Base-by-base conservation (phyloP, 2,888 invertebrate species). In the Marronus borbonicus region DNA sequence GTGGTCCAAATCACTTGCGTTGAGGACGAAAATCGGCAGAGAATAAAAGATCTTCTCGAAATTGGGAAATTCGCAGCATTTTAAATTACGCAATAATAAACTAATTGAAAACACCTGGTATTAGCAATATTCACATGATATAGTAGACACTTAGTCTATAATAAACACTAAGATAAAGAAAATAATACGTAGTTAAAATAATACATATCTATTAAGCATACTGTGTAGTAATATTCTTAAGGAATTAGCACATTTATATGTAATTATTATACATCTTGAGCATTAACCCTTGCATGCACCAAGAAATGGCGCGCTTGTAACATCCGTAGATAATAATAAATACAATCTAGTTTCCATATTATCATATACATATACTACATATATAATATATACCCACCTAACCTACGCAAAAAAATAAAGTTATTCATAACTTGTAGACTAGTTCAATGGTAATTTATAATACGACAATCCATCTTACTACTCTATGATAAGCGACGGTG, bases 401-500 rank as follows among this genome's bases (percentile, higher is more conserved):
- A 24, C 28, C 28, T 24, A 68, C 14, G 14, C 17, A 50, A 50
- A 68, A 49, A 39, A 66, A 39, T 66, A 66, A 17, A 65, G 44
- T 60, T 24, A 74, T 44, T 74, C 44, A 68, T 68, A 66, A 76
- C 76, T 52, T 62, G 52, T 64, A 74, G 81, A 81, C 81, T 81
- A 81, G 81, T 79, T 79, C 80, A 79, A 78, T 81, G 81, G 81
- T 81, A 81, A 81, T 80, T 74, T 24, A 44, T 60, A 14, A 62
- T 24, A 60, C 72, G 60, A 49, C 39, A 17, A 74, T 79, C 70
- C 52, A 65, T 72, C 49, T 79, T 65, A 77, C 49, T 83, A 83
- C 75, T 83, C 83, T 66, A 83, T 91, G 89, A 95, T 89, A 76
- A 89, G 92, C 83, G 96, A 95, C 84, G 95, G 94, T 83, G 95